Evolutionary conservation across 2,888 invertebrate species (phyloP).

Genomic region (Pyrochroa serraticornis): DNA sequence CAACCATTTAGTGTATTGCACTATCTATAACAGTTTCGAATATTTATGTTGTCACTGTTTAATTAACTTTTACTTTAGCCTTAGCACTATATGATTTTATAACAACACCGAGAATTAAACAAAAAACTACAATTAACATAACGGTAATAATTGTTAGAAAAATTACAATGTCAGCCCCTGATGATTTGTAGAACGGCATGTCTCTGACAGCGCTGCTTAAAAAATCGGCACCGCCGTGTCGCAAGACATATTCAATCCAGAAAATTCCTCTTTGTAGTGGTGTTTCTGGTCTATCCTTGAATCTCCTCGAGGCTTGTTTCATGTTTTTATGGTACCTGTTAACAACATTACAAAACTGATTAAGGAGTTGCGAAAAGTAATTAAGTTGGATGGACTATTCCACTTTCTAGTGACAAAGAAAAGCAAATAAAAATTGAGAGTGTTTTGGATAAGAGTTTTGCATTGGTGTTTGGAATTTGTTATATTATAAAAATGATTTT

Average conservation of each 20-base stretch:
- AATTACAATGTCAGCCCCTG: background rate
- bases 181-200: conserved; percentile 6
- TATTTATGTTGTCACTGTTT: no score
- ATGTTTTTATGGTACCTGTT: conserved; percentile 31
- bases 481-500: no score
- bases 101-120: background rate
- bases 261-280: conserved; percentile 33
- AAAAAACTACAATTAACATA: background rate
- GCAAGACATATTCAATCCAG: conserved; percentile 36
- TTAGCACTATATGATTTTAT: background rate
- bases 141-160: background rate
- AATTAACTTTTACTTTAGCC: no score
- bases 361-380: no score
- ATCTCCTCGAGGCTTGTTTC: conserved; percentile 26
- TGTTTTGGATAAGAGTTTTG: no score
- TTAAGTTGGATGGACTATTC: no score
- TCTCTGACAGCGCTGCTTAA: conserved; percentile 13
- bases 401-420: no score
- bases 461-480: no score
- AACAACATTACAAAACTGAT: background rate
- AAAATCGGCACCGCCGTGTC: conserved; percentile 33
- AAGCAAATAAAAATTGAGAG: no score
- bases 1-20: no score
- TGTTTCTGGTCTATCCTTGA: conserved; percentile 30
- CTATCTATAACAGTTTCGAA: no score